Base-by-base conservation (phyloP, 2,113 vertebrate species). In the Plecturocebus donacophilus region DNA sequence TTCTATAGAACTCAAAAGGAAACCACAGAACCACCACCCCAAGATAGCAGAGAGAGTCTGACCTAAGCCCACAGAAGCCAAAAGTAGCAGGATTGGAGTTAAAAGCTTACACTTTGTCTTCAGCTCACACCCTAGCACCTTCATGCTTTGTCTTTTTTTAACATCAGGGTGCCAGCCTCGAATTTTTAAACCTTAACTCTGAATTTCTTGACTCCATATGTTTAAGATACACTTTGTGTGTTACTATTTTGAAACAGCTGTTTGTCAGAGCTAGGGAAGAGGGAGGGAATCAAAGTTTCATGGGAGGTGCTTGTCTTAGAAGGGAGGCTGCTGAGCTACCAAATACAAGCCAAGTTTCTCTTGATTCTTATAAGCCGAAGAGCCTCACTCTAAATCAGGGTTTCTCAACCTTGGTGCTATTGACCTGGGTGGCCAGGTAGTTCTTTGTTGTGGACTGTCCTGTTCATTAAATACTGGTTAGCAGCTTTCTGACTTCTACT, bases 121-220 rank as follows among this genome's bases (percentile, higher is more conserved):
- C 82, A 54, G 9, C 94, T 96, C 89, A 96, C 97, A 97, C 85
- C 91, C n/a, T 96, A 45, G 87, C 80, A 90, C 95, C 42, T 93
- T 76, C 89, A 0, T 91, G 76, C 27, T 4, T 90, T 96, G 91
- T 95, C 97, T 97, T 96, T 97, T 96, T 42, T 54, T 97, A 96
- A 97, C 91, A 88, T 64, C 68, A 97, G 94, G 97, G 95, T 98
- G 76, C 96, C 97, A 98, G 97, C 85, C 96, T 97, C 84, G 83
- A 99, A 96, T 71, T 96, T 94, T 95, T 92, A 85, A 89, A 95
- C 54, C 85, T 97, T 98, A 97, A 88, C 95, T 98, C 94, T 98
- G 87, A 98, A 98, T 98, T 98, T 98, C 98, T 98, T 98, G 98
- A 97, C 96, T 98, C 94, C 23, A 68, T 97, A 97, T 97, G 97